Evolutionary conservation across 2,113 vertebrate genomes (phyloP).

Genomic region (Ctenomys sociabilis): DNA sequence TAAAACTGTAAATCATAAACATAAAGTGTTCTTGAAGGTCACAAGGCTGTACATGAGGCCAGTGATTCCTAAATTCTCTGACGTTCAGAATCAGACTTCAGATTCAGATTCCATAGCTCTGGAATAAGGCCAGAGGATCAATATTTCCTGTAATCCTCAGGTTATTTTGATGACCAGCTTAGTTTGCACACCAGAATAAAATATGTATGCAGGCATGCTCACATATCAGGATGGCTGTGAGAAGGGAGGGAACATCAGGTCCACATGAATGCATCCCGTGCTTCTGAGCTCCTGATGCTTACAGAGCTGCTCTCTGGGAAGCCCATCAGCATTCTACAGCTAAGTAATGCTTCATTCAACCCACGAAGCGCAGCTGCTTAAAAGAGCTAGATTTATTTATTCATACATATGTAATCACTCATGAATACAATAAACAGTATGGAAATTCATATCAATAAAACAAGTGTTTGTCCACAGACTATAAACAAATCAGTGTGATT

Average conservation of each 20-base stretch:
- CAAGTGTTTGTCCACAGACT: conserved; percentile 16
- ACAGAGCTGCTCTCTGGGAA: background rate
- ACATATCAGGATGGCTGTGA: background rate
- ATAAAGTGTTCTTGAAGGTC: background rate
- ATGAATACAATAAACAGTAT: background rate
- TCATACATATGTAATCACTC: background rate
- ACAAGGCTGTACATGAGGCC: background rate
- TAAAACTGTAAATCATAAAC: background rate
- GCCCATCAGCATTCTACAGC: background rate
- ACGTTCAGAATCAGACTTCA: background rate
- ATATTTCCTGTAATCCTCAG: background rate
- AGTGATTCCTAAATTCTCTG: background rate
- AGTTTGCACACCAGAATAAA: background rate
- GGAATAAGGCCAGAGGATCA: background rate
- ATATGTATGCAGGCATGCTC: background rate
- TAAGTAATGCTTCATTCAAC: background rate
- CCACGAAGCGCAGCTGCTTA: conserved; percentile 23
- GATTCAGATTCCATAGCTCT: background rate
- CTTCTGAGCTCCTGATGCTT: background rate
- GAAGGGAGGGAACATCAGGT: background rate
- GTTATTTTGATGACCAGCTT: background rate
- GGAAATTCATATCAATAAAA: conserved; percentile 37
- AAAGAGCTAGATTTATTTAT: conserved; percentile 34
- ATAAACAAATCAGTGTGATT: background rate
- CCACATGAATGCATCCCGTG: background rate